Evolutionary conservation across 2,113 vertebrate genomes (phyloP).

Genomic region (Sinocyclocheilus rhinocerous): DNA sequence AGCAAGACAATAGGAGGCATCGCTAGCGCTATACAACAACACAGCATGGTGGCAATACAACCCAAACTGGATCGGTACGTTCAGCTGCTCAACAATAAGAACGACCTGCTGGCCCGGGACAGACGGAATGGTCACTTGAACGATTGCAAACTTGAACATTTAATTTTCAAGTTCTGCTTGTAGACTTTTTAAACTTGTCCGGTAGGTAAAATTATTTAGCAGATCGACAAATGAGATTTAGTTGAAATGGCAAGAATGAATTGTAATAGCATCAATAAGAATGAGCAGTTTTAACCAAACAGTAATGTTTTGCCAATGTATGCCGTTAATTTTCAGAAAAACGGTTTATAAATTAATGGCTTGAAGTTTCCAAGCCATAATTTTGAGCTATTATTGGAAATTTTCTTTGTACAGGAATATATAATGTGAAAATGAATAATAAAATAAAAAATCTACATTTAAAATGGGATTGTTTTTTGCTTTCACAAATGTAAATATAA

Average conservation of each 20-base stretch:
- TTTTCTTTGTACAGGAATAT: no score
- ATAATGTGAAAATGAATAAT: no score
- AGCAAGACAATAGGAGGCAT: constrained; percentile 38
- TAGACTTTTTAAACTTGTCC: not conserved
- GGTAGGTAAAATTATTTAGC: not conserved
- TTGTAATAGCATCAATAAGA: not conserved
- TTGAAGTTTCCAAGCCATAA: no score
- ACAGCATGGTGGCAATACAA: constrained; percentile 8
- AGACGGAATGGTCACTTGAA: not conserved
- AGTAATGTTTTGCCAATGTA: not conserved
- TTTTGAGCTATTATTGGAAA: not conserved
- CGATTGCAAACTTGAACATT: not conserved
- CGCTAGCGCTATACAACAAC: constrained; percentile 68
- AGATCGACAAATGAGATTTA: not conserved
- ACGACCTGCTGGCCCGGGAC: not conserved
- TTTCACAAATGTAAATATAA: not conserved
- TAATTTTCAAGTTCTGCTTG: not conserved
- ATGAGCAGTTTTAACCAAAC: not conserved
- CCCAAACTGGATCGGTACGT: not conserved
- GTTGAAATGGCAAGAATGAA: not conserved
- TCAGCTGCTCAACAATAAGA: not conserved
- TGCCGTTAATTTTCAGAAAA: not conserved
- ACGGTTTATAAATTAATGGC: not conserved
- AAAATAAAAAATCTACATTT: no score
- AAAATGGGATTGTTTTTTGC: no score